phyloP scores from a whole-genome alignment of 2,113 vertebrate species.

The Albula glossodonta region DNA sequence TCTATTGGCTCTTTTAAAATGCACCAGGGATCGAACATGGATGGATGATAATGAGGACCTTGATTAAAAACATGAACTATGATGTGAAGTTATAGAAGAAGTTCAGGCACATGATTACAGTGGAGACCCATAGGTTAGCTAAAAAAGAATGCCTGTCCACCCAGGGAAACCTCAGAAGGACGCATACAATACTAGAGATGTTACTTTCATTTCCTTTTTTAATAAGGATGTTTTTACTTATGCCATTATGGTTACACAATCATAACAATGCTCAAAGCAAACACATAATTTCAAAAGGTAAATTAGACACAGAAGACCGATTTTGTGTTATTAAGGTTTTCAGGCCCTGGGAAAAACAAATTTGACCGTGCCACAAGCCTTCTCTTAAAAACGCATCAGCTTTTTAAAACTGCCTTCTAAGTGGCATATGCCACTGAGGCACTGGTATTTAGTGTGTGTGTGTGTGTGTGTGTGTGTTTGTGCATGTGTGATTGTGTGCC shows the following conservation, averaged over 20 bases:
- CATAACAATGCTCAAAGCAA: background rate
- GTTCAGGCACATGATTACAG: background rate
- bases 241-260: background rate
- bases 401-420: too few relatives aligned
- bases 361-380: too few relatives aligned
- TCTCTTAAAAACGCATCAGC: too few relatives aligned
- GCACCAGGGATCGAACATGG: background rate
- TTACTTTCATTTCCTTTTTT: background rate
- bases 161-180: background rate
- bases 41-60: background rate
- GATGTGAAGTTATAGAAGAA: too few relatives aligned
- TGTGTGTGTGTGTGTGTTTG: too few relatives aligned
- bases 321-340: too few relatives aligned
- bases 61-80: background rate
- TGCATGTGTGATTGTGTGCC: too few relatives aligned
- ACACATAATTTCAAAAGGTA: background rate
- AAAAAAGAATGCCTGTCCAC: background rate
- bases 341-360: too few relatives aligned
- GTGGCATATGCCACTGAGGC: too few relatives aligned
- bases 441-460: too few relatives aligned
- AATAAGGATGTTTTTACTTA: background rate
- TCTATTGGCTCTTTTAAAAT: background rate
- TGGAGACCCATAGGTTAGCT: too few relatives aligned
- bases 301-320: too few relatives aligned
- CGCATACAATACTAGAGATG: background rate